Base-by-base conservation (phyloP, 2,113 vertebrate genomes). In the Dendrocopos noguchii region DNA sequence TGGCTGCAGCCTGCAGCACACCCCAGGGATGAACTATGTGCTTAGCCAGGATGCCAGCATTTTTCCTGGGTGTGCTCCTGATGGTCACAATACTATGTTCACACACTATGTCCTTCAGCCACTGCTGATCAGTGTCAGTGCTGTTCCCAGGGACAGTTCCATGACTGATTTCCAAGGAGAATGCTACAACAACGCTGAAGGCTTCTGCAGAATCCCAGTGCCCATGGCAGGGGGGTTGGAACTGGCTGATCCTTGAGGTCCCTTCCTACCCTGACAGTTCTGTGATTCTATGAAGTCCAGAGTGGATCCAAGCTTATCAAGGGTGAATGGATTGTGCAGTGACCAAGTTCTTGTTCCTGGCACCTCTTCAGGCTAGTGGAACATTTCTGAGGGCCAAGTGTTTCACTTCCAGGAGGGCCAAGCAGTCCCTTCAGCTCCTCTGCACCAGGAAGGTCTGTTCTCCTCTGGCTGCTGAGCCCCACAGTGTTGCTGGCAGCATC, bases 61-160 rank as follows among this genome's bases (percentile, higher is more conserved):
- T 89, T 39, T 10, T 39, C 39, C 39, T 39, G 39, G 39, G 39
- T 11, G 39, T 39, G 87, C 71, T 91, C 76, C 92, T 76, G 77
- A 42, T 92, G 84, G 68, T 95, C 84, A 70, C 33, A 94, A 60
- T 90, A 64, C 31, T 77, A 47, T 74, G 71, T 91, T 95, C 91
- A 74, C 81, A 89, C 75, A 5, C 33, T 85, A 39, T 56, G 84
- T 93, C 91, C 89, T 80, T 75, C 89, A 94, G 81, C 81, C 80
- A 89, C 67, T 34, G 79, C 63, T 36, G 60, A 93, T 91, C 88
- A 88, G 4, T 5, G 0, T 61, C 87, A 89, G 39, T 39, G 39
- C 39, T 39, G 39, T 39, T 39, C 39, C 39, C 39, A 39, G 39
- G 39, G 39, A 39, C 39, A 39, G 11, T 39, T 39, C 36, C 36